Base-by-base conservation (phyloP, 2,888 invertebrate genomes). In the Trachelus tabidus region DNA sequence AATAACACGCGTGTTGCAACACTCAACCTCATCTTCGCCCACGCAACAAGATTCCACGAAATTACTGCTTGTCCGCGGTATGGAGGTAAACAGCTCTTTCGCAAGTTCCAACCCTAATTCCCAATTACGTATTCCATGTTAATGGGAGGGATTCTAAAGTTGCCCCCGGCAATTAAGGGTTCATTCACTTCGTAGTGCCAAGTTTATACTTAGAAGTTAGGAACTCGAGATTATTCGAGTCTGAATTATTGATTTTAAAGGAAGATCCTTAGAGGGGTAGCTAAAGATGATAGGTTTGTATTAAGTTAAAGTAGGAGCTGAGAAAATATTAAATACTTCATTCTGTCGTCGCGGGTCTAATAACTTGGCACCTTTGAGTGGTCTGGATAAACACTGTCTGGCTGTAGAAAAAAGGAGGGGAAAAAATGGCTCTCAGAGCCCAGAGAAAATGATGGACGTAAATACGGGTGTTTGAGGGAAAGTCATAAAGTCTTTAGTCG, bases 41-140 rank as follows among this genome's bases (percentile, higher is more conserved):
- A 35, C 74, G 74, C 35, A 74, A 74, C 30, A 11, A 35, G 74
- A 37, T 37, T 74, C 74, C 35, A 35, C 37, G 37, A 34, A 74
- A 74, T 74, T 35, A 74, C 34, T 30, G 74, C 30, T 33, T 30
- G 34, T 74, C 35, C 35, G 35, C 23, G 23, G 74, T 23, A 23
- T 2, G 56, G 56, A 56, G 23, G 56, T 56, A 56, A 31, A 71
- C 6, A 34, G 71, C 71, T 33, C 71, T 56, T 56, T 56, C 30
- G 34, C 34, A 71, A 71, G 30, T 33, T 71, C 11, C 71, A 71
- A 71, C 71, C 34, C 71, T 71, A 71, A 34, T 34, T 33, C 71
- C 71, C 71, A 23, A 33, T 71, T 71, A 34, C 30, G 34, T 30
- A 71, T 71, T 71, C 71, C 31, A 34, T 33, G 23, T 71, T 71